These are phyloP conservation scores for Chymomyza amoena DNA, from an alignment of 2,888 invertebrate genomes.

Conservation along the genomic window DNA sequence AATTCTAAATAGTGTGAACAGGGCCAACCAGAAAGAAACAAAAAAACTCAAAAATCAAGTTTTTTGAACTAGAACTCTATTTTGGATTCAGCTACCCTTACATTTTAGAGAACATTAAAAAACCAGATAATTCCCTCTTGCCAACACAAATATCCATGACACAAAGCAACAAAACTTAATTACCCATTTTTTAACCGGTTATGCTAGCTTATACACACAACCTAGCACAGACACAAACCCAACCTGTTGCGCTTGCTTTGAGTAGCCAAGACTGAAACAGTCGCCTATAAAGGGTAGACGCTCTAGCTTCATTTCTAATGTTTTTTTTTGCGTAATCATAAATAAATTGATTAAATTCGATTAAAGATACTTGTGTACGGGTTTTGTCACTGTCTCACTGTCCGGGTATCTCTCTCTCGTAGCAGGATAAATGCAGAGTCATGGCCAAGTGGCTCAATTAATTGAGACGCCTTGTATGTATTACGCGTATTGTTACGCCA, in stretches of 20 bases:
- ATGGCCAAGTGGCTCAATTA: conserved; percentile 22
- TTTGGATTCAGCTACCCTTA: no score
- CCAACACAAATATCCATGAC: no score
- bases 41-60: no score
- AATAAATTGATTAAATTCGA: conserved; percentile 64
- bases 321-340: conserved; percentile 50
- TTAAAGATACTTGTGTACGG: conserved; percentile 32
- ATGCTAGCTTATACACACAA: conserved; percentile 24
- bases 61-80: no score
- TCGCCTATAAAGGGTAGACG: neutral
- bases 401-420: conserved; percentile 25
- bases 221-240: conserved; percentile 27
- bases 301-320: conserved; percentile 2
- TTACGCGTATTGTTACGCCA: conserved; percentile 31
- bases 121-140: no score
- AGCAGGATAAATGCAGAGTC: conserved; percentile 32
- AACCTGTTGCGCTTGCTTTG: neutral
- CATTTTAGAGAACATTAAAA: no score
- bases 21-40: no score
- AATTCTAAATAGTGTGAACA: no score
- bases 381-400: neutral
- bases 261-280: neutral
- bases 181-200: no score
- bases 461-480: conserved; percentile 36
- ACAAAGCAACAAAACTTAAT: no score